Evolutionary conservation across 1,140 invertebrate species (phyloP).

Genomic region (Drosophila littoralis): DNA sequence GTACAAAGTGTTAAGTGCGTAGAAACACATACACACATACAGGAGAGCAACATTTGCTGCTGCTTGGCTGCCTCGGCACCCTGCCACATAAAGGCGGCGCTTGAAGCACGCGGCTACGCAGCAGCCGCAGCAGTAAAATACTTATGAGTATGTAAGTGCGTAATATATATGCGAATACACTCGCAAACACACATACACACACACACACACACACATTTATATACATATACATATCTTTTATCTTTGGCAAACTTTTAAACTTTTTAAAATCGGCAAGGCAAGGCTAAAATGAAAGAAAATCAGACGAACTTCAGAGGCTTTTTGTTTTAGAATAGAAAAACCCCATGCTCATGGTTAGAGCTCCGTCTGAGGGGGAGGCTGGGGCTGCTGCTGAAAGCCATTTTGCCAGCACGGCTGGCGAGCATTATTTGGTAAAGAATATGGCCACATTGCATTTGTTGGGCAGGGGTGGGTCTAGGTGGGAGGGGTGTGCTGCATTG

Average conservation of each 20-base stretch:
- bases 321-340: constrained; percentile 53
- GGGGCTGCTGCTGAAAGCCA: constrained; percentile 66
- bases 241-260: constrained; percentile 78
- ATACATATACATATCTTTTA: constrained; percentile 67
- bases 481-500: constrained; percentile 1
- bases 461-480: neutral
- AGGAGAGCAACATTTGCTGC: constrained; percentile 68
- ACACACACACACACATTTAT: constrained; percentile 25
- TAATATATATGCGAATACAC: constrained; percentile 50
- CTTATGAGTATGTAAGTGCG: constrained; percentile 55
- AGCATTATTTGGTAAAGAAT: constrained; percentile 74
- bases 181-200: constrained; percentile 25
- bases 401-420: constrained; percentile 60
- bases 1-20: constrained; percentile 66
- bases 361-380: neutral
- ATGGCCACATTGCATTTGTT: constrained; percentile 62
- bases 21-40: constrained; percentile 42
- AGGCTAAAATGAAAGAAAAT: constrained; percentile 74
- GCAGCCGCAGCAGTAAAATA: constrained; percentile 47
- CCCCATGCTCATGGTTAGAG: constrained; percentile 2
- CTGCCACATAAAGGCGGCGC: constrained; percentile 46
- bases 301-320: constrained; percentile 65
- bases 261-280: constrained; percentile 70
- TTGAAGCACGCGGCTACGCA: constrained; percentile 52
- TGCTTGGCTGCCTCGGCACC: constrained; percentile 32